Percentiles rank a stretch among this genome's conserved stretches.
These are phyloP conservation scores for Microplitis deprimator DNA, from an alignment of 2,888 invertebrate species.

Conservation along the genomic window DNA sequence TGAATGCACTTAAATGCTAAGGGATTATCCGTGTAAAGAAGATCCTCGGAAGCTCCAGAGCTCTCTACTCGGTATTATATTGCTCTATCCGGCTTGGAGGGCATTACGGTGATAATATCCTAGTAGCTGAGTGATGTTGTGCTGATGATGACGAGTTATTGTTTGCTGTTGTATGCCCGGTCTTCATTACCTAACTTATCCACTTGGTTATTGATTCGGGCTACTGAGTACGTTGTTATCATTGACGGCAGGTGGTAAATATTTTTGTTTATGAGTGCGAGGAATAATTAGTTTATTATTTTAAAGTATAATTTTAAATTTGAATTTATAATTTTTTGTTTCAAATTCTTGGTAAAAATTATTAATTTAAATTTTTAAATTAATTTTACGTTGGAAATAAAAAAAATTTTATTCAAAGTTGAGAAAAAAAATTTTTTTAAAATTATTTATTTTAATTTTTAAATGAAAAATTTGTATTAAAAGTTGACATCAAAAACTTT, in stretches of 20 bases:
- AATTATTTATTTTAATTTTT: too few species aligned
- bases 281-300: too few species aligned
- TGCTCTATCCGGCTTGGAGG: background rate
- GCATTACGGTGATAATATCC: background rate
- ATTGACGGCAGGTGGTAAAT: constrained; percentile 62
- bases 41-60: background rate
- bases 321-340: background rate
- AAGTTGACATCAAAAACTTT: too few species aligned
- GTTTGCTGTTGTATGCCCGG: background rate
- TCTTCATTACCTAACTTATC: constrained; percentile 54
- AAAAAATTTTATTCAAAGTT: too few species aligned
- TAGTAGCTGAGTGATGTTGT: background rate
- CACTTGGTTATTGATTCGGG: constrained; percentile 63
- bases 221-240: constrained; percentile 50
- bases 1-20: constrained; percentile 40
- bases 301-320: background rate
- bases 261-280: background rate
- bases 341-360: too few species aligned
- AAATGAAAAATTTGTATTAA: too few species aligned
- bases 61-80: background rate
- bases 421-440: too few species aligned
- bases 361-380: too few species aligned
- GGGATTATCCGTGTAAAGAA: constrained; percentile 52
- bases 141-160: background rate
- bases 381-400: too few species aligned